Conservation (phyloP, 2,888 invertebrate genomes). For the Harpagoxenus sublaevis region DNA sequence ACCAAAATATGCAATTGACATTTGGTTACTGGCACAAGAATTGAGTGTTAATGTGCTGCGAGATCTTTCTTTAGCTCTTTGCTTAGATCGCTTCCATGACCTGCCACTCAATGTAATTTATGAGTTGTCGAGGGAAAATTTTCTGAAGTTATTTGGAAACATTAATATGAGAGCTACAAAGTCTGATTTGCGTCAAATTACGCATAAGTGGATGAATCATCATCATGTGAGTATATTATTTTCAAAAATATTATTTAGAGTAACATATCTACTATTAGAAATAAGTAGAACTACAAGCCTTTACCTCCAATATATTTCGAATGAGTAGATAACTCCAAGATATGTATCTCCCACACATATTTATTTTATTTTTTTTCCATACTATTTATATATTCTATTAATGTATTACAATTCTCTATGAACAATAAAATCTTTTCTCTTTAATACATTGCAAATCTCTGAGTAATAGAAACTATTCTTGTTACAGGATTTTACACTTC, state of each 20-base stretch:
- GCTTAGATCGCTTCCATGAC: too few species aligned
- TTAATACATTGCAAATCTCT: too few species aligned
- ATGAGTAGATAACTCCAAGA: too few species aligned
- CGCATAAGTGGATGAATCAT: constrained; percentile 64
- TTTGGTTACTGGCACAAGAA: constrained; percentile 78
- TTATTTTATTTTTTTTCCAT: neutral
- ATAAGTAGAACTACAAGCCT: too few species aligned
- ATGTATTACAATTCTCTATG: neutral
- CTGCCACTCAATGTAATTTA: too few species aligned
- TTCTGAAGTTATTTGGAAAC: too few species aligned
- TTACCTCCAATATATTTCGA: neutral
- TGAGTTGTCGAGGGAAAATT: neutral
- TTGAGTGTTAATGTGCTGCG: constrained; percentile 71
- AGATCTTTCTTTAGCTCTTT: constrained; percentile 64
- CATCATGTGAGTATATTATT: constrained; percentile 41
- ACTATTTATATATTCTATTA: neutral
- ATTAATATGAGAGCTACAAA: too few species aligned
- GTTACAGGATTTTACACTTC: too few species aligned
- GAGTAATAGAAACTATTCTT: too few species aligned
- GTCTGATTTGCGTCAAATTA: constrained; percentile 55
- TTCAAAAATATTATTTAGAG: neutral
- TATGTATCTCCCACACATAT: neutral
- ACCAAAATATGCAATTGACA: constrained; percentile 73
- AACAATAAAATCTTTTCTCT: neutral
- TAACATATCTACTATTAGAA: too few species aligned